Evolutionary conservation across 1,140 invertebrate species (phyloP), one percentile per base, ranked within the genome.

Genomic region (Caenorhabditis inopinata): DNA sequence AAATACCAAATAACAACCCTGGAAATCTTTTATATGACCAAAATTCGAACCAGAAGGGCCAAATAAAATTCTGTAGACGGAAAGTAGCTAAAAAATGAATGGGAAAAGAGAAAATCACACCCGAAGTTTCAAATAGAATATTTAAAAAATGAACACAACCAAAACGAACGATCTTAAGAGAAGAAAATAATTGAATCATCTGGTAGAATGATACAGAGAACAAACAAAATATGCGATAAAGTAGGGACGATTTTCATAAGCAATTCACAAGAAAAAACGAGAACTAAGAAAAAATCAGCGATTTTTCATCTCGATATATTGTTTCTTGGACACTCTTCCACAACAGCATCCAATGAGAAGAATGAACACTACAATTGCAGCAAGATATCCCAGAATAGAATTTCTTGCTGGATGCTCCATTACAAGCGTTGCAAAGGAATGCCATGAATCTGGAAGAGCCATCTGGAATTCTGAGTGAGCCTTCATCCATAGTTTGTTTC

Each of bases 321-420:
- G 75, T 18, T 86, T 53, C 51, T 89, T 89, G 18, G 83, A 80
- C n/a, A 78, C 51, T 25, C 86, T 35, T 35, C 86, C 86, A 78
- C 84, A 89, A 78, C 85, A 89, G 78, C 86, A 87, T 38, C 86
- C 86, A 23, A 89, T 25, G 12, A 87, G 49, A 16, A 87, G 73
- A 45, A 87, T 35, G 47, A 87, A 58, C 1, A 87, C 58, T 21
- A 87, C 76, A 2, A 84, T 27, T n/a, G 75, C 74, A 21, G 85
- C 87, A 29, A 86, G n/a, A 49, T 79, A 89, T 27, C 88, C 87
- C 1, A 88, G 51, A 46, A 88, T 81, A 25, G 76, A 82, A 49
- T 38, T 49, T 46, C 53, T 74, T 11, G 73, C 46, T 21, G 74
- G 74, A 77, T 53, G 81, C 74, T 73, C 86, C 79, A 18, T 78